Base-by-base conservation (phyloP, 2,888 invertebrate species). In the Nymphalis polychloros region DNA sequence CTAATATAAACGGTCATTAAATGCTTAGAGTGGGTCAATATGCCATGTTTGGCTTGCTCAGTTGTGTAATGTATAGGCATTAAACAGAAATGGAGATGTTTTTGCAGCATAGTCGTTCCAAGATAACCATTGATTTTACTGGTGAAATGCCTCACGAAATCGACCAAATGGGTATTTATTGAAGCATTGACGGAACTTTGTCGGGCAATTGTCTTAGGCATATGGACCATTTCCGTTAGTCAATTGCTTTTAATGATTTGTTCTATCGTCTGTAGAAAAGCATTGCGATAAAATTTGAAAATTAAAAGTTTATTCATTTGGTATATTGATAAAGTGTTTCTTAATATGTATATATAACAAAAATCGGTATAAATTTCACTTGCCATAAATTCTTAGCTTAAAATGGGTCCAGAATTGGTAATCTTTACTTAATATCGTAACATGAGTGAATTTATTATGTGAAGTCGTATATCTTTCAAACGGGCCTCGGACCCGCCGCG, bases 401-500 rank as follows among this genome's bases (percentile, higher is more conserved):
- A 62, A 46, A 46, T 57, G 48, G 46, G 50, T 57, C 55, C 64
- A 49, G 62, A 50, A 69, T 64, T 41, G 61, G 46, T 62, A 48
- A 65, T 63, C 63, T 49, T 27, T 52, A 35, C 61, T 64, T 59
- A 68, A 46, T 62, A 67, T 63, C 59, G 62, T 65, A 65, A 61
- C 67, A 61, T 65, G 61, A 65, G 69, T 66, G 66, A 70, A 70
- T 70, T 64, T 71, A 65, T 72, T 69, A 71, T 73, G 71, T 70
- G 67, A 72, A 72, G 73, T 72, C 69, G 70, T 73, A 72, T 71
- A 72, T 72, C 69, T 74, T 79, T 77, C 76, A 76, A 79, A 75
- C 75, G 75, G 74, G 71, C 68, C 69, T 71, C 67, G 73, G 72
- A 76, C 78, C 75, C 77, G 79, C 77, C 75, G 78, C 80, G 79